Base-by-base conservation (phyloP, 2,113 vertebrate genomes). In the Rhinolophus sinicus region DNA sequence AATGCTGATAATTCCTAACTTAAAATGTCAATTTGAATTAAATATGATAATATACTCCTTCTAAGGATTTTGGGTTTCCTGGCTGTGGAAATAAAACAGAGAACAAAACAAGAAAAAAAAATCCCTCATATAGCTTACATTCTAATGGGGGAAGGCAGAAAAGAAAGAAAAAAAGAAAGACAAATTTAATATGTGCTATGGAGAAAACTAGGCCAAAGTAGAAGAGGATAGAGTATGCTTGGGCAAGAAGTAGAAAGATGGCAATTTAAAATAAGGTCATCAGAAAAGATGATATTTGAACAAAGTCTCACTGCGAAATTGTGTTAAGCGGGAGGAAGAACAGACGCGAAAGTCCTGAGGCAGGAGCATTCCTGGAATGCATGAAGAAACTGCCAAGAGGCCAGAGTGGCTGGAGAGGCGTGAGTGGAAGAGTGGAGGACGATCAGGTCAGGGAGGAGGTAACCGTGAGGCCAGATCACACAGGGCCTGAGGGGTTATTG, bases 61-160 rank as follows among this genome's bases (percentile, higher is more conserved):
- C 8, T 47, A 83, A 94, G 6, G 21, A 72, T 84, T 90, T 90
- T 86, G 28, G 21, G 11, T 90, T 84, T 90, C 26, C 92, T 87
- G 30, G n/a, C 28, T 96, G 56, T 93, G 40, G 47, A 82, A 73
- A 69, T 83, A 89, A 76, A 73, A 40, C 35, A 78, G 30, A 26
- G 91, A 96, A 76, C 40, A 94, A 86, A 90, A 87, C 24, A 82
- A 50, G 14, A 21, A 38, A 38, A 84, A 90, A 65, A 75, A 35
- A 56, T 24, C 4, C 30, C 9, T 87, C 24, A 40, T 60, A 76
- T 44, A 64, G 21, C 21, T 86, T 96, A 52, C 8, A n/a, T 69
- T 93, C 16, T 58, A 88, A 93, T 50, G 47, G 38, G 4, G 40
- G 75, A 76, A 70, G 24, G 64, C 9, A 78, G 64, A 78, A 18